phyloP scores from a whole-genome alignment of 1,140 invertebrate species.

The Orchesella cincta region DNA sequence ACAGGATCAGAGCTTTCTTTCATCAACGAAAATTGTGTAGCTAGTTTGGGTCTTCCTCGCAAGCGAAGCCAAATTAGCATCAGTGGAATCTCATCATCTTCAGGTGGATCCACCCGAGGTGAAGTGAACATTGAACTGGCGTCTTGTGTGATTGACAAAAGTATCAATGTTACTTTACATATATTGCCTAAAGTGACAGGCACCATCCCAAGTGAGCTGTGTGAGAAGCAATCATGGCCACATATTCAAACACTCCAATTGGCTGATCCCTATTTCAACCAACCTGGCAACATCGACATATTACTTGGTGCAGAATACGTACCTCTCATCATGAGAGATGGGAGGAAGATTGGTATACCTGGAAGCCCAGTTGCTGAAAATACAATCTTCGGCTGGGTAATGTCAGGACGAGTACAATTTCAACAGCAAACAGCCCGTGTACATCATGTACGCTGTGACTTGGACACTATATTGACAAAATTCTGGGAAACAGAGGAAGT shows the following conservation, averaged over 20 bases:
- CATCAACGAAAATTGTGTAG: too few species aligned
- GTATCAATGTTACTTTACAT: not conserved
- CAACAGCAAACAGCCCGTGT: too few species aligned
- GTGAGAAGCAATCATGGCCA: not conserved
- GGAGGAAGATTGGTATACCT: not conserved
- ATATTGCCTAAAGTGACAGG: not conserved
- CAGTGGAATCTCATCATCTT: too few species aligned
- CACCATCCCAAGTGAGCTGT: not conserved
- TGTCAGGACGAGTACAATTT: too few species aligned
- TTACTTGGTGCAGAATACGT: not conserved
- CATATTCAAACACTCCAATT: not conserved
- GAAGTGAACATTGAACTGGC: not conserved
- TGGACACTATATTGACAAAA: too few species aligned
- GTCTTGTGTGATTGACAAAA: not conserved
- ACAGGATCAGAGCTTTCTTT: too few species aligned
- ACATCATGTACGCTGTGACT: too few species aligned
- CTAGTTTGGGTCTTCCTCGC: not conserved
- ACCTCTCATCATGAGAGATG: not conserved
- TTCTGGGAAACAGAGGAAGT: slow-evolving; percentile 53
- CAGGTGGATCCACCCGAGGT: not conserved
- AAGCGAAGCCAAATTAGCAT: not conserved
- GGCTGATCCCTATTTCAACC: not conserved
- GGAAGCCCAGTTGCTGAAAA: not conserved
- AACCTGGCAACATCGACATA: not conserved
- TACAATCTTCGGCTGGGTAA: not conserved